A percentile compares a stretch with the other conserved stretches of the same genome.
phyloP scores from a whole-genome alignment of 2,888 invertebrate species.

The Mimas tiliae region DNA sequence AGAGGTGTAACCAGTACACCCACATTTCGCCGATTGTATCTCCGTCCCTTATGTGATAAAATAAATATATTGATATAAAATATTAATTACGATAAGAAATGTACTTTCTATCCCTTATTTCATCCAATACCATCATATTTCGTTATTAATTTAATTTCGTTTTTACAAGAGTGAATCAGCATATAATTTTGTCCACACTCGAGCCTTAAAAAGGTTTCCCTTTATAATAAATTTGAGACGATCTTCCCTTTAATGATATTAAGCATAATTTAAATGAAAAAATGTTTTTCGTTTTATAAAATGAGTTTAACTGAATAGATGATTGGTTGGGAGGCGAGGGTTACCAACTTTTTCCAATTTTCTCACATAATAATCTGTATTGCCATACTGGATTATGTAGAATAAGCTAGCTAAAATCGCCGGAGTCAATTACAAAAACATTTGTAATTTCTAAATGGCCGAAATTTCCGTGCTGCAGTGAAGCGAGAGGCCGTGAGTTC shows the following conservation, averaged over 20 bases:
- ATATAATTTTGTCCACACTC: constrained; percentile 13
- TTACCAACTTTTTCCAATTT: too few relatives aligned
- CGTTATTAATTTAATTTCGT: background rate
- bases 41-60: too few relatives aligned
- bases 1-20: too few relatives aligned
- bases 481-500: too few relatives aligned
- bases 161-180: constrained; percentile 14
- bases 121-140: background rate
- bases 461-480: too few relatives aligned
- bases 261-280: constrained; percentile 8
- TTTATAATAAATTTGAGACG: background rate
- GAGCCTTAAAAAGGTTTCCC: constrained; percentile 6
- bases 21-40: too few relatives aligned
- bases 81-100: background rate
- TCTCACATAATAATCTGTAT: too few relatives aligned
- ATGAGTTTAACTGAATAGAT: background rate
- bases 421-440: too few relatives aligned
- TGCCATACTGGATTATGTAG: too few relatives aligned
- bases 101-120: background rate
- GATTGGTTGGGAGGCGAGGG: background rate
- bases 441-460: too few relatives aligned
- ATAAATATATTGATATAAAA: too few relatives aligned
- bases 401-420: too few relatives aligned
- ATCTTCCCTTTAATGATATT: background rate
- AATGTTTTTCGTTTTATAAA: constrained; percentile 1